Evolutionary conservation across 2,797 vertebrate species (phyloP).

Genomic region (Phoxinus dragarum): DNA sequence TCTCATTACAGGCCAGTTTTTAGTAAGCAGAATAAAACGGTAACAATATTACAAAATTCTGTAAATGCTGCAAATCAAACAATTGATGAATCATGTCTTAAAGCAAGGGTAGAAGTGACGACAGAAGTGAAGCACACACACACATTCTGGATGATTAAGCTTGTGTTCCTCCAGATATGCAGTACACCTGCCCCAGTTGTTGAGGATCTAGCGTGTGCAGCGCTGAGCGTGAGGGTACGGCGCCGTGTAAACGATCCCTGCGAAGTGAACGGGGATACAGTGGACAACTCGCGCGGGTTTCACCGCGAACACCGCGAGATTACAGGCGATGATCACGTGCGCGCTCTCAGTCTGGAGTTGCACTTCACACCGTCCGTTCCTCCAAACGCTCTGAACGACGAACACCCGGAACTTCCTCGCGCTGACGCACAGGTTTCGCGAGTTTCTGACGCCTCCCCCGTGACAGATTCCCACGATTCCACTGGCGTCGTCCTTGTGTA

Average conservation of each 20-base stretch:
- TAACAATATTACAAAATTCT: not conserved
- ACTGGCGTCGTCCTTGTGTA: not conserved
- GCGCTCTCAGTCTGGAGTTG: not conserved
- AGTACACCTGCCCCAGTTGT: not conserved
- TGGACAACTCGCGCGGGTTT: fast-evolving
- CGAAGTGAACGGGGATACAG: not conserved
- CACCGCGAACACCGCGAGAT: fast-evolving
- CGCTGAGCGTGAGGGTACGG: fast-evolving
- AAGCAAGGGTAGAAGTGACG: not conserved
- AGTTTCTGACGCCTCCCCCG: not conserved
- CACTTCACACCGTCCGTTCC: not conserved
- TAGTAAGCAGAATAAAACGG: not conserved
- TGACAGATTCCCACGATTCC: not conserved
- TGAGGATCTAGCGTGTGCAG: not conserved
- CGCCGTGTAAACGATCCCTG: not conserved
- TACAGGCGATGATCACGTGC: not conserved
- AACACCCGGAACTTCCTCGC: not conserved
- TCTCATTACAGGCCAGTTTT: not conserved
- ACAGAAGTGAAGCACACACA: not conserved
- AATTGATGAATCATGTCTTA: not conserved
- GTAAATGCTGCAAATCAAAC: not conserved
- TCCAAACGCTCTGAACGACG: not conserved
- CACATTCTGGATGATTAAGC: not conserved
- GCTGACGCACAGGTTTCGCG: not conserved
- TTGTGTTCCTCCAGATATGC: not conserved